Percentiles rank a stretch among this genome's conserved stretches.
phyloP scores from a whole-genome alignment of 2,888 invertebrate species.

The Tuberolachnus salignus region DNA sequence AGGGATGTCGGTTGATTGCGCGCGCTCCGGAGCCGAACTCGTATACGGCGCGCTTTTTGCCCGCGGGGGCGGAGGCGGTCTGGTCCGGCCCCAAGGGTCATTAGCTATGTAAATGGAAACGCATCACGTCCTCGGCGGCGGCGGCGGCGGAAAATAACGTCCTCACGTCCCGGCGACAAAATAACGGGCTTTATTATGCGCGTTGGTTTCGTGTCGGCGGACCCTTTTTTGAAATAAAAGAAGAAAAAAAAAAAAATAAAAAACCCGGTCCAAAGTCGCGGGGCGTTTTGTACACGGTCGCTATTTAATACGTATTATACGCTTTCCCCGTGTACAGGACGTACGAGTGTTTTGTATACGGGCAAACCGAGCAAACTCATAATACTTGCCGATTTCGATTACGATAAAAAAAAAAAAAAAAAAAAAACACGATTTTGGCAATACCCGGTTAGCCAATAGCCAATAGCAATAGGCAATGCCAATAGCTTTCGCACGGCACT shows the following conservation, averaged over 20 bases:
- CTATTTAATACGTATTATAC: no score
- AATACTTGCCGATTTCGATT: no score
- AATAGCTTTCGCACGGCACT: no score
- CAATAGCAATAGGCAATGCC: no score
- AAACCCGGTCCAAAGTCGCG: no score
- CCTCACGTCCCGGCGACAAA: slow-evolving; percentile 1
- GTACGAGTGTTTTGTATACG: no score
- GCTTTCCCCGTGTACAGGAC: no score
- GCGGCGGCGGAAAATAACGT: slow-evolving; percentile 20
- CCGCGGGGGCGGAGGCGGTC: slow-evolving; percentile 13
- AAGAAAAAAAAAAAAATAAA: background rate
- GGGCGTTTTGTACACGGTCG: no score
- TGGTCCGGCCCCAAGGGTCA: slow-evolving; percentile 47
- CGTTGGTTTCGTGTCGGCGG: background rate
- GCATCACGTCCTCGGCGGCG: slow-evolving; percentile 44
- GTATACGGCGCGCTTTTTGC: background rate
- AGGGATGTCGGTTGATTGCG: background rate
- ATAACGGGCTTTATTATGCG: background rate
- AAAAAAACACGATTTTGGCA: no score
- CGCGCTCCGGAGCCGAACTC: background rate
- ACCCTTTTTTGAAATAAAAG: background rate
- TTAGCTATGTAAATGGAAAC: slow-evolving; percentile 57
- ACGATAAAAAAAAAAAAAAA: no score
- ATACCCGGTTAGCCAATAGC: no score
- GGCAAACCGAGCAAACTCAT: no score